Percentiles rank a stretch among this genome's conserved stretches.
phyloP scores from a whole-genome alignment of 2,888 invertebrate species.

The Alcis repandata region DNA sequence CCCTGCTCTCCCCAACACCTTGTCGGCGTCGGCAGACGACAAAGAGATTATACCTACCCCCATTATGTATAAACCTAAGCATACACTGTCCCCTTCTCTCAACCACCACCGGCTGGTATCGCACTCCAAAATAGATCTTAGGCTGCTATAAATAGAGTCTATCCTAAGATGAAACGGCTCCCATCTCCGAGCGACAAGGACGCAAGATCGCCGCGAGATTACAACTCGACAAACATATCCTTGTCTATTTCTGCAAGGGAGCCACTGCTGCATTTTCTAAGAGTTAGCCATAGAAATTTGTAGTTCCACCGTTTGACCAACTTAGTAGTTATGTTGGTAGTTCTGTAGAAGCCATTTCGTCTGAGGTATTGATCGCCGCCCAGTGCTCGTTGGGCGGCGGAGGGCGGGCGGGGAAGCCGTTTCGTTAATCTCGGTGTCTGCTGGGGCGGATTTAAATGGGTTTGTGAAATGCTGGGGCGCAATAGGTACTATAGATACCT shows the following conservation, averaged over 20 bases:
- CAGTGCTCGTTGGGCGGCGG: constrained; percentile 44
- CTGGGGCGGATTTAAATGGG: constrained; percentile 38
- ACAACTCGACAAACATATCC: neutral
- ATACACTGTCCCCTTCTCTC: constrained; percentile 31
- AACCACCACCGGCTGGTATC: constrained; percentile 14
- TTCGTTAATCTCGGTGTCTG: constrained; percentile 67
- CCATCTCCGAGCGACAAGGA: constrained; percentile 39
- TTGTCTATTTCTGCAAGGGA: neutral
- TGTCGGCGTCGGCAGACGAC: constrained; percentile 19
- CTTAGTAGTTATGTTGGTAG: neutral
- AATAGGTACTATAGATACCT: constrained; percentile 7
- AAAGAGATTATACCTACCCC: constrained; percentile 32
- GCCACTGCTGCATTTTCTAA: neutral
- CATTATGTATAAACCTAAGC: constrained; percentile 5
- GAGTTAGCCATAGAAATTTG: neutral
- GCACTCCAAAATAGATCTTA: constrained; percentile 31
- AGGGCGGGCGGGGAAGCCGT: constrained; percentile 44
- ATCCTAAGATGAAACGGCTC: constrained; percentile 26
- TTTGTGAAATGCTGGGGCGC: constrained; percentile 55
- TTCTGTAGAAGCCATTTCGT: constrained; percentile 38
- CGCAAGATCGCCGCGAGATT: constrained; percentile 45
- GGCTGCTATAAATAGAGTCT: constrained; percentile 17
- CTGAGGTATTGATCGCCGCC: constrained; percentile 39
- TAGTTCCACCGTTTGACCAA: neutral
- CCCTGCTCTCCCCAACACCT: constrained; percentile 30